Conservation (phyloP, 2,113 vertebrate genomes). For the Gasterosteus aculeatus region DNA sequence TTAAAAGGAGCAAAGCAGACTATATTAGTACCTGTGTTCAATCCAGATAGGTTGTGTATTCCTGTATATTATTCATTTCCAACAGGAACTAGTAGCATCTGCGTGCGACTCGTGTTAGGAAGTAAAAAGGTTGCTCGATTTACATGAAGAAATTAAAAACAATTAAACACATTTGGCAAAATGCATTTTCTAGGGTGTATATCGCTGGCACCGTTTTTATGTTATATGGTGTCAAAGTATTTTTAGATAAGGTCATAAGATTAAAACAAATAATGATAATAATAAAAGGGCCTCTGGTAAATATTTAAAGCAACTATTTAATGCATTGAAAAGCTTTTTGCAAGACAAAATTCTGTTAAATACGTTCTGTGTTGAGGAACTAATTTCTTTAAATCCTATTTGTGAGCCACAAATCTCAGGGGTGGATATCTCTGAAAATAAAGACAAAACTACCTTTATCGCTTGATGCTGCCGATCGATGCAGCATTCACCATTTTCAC, state of each 20-base stretch:
- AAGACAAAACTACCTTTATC: not conserved
- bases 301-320: not conserved
- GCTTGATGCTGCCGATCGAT: not conserved
- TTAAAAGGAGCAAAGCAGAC: not conserved
- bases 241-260: not conserved
- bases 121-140: not conserved
- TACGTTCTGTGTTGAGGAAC: not conserved
- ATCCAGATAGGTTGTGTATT: not conserved
- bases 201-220: not conserved
- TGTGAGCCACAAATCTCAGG: not conserved
- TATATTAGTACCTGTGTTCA: not conserved
- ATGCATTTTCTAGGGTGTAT: not conserved
- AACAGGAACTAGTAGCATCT: not conserved
- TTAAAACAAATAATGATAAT: not conserved
- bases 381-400: constrained; percentile 8
- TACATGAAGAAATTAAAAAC: not conserved
- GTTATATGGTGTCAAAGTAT: not conserved
- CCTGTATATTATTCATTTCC: not conserved
- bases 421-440: not conserved
- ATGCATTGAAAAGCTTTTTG: not conserved
- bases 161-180: not conserved
- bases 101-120: not conserved
- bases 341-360: not conserved
- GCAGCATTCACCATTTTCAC: not conserved
- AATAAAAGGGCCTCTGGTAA: not conserved